These are phyloP conservation scores for Thereva nobilitata DNA, from an alignment of 2,888 invertebrate genomes.

Conservation along the genomic window DNA sequence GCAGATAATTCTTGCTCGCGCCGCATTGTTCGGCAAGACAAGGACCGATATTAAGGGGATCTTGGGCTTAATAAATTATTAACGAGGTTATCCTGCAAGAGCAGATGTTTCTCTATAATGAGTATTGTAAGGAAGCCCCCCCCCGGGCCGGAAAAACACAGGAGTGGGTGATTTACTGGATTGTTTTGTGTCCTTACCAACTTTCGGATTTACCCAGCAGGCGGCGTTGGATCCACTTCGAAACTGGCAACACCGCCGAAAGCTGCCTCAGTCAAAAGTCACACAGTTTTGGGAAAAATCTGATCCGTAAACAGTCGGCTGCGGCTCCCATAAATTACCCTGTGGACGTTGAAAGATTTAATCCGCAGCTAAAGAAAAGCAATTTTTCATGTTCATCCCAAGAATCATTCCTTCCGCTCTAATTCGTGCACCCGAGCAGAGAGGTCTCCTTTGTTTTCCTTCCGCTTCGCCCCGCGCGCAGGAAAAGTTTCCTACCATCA, in stretches of 20 bases:
- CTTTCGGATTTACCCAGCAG: not conserved
- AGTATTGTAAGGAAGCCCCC: no score
- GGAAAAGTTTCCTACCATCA: not conserved
- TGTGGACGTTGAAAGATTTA: conserved; percentile 21
- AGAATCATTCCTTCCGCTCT: conserved; percentile 30
- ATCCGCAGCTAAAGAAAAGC: conserved; percentile 16
- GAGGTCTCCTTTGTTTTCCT: conserved; percentile 14
- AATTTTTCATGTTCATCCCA: conserved; percentile 20
- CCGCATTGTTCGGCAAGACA: no score
- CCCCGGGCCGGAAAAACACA: no score
- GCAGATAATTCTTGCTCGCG: no score
- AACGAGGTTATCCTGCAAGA: no score
- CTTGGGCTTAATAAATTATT: no score
- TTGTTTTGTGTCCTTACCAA: no score
- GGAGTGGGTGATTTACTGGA: no score
- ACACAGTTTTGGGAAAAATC: not conserved
- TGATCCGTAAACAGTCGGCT: not conserved
- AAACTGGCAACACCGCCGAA: not conserved
- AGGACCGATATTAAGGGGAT: no score
- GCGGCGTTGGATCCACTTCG: not conserved
- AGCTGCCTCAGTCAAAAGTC: not conserved
- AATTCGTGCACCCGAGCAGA: conserved; percentile 5
- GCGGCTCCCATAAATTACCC: conserved; percentile 16
- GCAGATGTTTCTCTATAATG: no score
- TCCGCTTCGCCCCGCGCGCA: not conserved